Evolutionary conservation across 1,140 invertebrate genomes (phyloP), one percentile per base, ranked within the genome.

Genomic region (Drosophila baimaii): DNA sequence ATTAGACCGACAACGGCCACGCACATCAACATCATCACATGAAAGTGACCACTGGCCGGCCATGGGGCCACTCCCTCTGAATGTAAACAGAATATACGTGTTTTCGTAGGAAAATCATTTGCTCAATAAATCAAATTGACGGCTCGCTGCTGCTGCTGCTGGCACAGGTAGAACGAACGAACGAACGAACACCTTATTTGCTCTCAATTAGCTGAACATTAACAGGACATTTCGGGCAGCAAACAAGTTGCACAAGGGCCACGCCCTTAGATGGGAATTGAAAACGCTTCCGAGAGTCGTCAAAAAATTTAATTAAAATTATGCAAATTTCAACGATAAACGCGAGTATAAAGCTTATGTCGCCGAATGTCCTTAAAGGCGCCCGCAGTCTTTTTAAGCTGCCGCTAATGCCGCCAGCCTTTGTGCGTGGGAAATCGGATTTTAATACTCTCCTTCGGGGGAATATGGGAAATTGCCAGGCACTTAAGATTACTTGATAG

Each of bases 191-290:
- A 63, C 29, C 66, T 58, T 86, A 82, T 86, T 81, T 88, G 72
- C 83, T 70, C 83, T 77, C 83, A 86, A 86, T 86, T 86, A 81
- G 56, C 44, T 69, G 13, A 55, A 66, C 76, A 85, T 86, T 86
- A 86, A 71, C 70, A 54, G 25, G 37, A 73, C 64, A 52, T 68
- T 59, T 47, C 15, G 33, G 66, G 52, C 59, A 76, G 66, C 76
- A 73, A 81, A 74, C 61, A 59, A 64, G 66, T 39, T 43, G 35
- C 21, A 12, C 21, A 12, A 5, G 4, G 1, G 33, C 17, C 39
- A 29, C 31, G 31, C 63, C 62, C n/a, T 39, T n/a, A 13, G 3
- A 2, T 0, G 13, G 8, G 27, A 63, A 83, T 78, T 55, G 59
- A 65, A 82, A 68, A 47, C 37, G 55, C 44, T 58, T 64, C 37